These are phyloP conservation scores for Elysia crispata DNA, from an alignment of 2,888 invertebrate genomes.

Conservation along the genomic window DNA sequence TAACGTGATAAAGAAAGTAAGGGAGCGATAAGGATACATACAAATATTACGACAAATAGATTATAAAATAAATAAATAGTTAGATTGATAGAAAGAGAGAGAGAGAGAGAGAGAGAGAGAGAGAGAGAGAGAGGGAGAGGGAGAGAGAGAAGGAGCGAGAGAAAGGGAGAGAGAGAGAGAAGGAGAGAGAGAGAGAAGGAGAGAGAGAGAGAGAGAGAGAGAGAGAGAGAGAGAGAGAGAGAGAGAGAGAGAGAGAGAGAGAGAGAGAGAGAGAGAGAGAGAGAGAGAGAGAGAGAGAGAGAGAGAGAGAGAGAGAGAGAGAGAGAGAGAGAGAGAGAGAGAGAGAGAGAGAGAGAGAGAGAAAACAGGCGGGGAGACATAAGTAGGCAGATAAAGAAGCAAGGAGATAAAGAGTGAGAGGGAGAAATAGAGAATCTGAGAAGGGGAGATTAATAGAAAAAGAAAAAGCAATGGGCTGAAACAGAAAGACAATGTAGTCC, in stretches of 20 bases:
- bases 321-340: neutral
- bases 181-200: neutral
- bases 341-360: neutral
- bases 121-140: slow-evolving; percentile 1
- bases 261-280: neutral
- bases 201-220: neutral
- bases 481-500: too few species aligned
- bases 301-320: neutral
- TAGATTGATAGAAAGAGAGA: neutral
- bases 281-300: neutral
- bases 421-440: neutral
- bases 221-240: neutral
- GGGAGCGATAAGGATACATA: too few species aligned
- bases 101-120: slow-evolving; percentile 2
- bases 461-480: neutral
- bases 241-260: neutral
- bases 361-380: neutral
- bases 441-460: neutral
- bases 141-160: slow-evolving; percentile 2
- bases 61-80: too few species aligned
- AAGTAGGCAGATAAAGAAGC: neutral
- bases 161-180: slow-evolving; percentile 2
- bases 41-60: too few species aligned
- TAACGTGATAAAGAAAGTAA: too few species aligned
- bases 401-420: neutral